Base-by-base conservation (phyloP, 1,140 invertebrate species). In the Caenorhabditis inopinata region DNA sequence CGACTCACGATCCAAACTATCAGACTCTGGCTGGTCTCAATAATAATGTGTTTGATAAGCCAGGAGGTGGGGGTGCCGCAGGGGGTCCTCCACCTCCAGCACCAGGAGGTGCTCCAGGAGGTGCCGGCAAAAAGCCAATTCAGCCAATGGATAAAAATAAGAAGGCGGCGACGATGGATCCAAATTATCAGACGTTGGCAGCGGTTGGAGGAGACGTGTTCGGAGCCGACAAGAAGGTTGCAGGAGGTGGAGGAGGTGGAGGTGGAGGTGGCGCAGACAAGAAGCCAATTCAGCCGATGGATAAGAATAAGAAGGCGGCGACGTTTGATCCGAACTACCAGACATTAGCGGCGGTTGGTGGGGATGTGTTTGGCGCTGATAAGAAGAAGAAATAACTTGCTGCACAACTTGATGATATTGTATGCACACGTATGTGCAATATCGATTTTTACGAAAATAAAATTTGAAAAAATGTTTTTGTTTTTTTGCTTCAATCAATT, bases 141-240 rank as follows among this genome's bases (percentile, higher is more conserved):
- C 58, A 68, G n/a, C 58, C 58, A n/a, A 16, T 25, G 12, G 23
- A 75, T 25, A 68, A 68, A 25, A 68, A 68, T 68, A n/a, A 68
- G 18, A 68, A 68, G 38, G 58, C 58, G 11, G 58, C 58, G 3
- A 68, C 58, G 11, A 4, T 42, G 32, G 58, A 68, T 68, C 73
- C 73, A 0, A 75, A 75, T 25, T 75, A 75, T 48, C 73, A 75
- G 45, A 75, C 73, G 21, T 48, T 75, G 27, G 81, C 79, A 32
- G 80, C 62, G 75, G 49, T 81, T 49, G 82, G 75, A 14, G 79
- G 68, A 32, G 82, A 83, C 27, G 74, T 78, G 1, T 83, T 83
- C 35, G 82, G 82, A 16, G 82, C 75, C 9, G 82, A 83, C 49
- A 83, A 83, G 47, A 79, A 77, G 42, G 77, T n/a, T 42, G 79